phyloP scores from a whole-genome alignment of 2,888 invertebrate species.

The Diarsia brunnea region DNA sequence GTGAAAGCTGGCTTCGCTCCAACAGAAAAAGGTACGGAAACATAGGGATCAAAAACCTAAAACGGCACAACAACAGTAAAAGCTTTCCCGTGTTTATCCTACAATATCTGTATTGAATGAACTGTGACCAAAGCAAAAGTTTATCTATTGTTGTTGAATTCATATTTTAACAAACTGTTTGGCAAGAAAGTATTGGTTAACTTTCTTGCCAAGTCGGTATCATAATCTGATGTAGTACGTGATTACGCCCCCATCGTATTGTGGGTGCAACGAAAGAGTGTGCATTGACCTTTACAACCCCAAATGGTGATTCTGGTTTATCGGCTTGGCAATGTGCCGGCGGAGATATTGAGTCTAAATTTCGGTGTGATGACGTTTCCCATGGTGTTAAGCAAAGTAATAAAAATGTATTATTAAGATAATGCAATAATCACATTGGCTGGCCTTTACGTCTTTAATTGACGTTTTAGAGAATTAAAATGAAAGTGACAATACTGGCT shows the following conservation, averaged over 20 bases:
- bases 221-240: conserved; percentile 17
- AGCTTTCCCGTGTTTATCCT: conserved; percentile 49
- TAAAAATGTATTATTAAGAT: neutral
- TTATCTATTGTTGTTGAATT: conserved; percentile 52
- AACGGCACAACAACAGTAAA: conserved; percentile 45
- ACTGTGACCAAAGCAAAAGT: conserved; percentile 37
- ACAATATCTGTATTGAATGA: conserved; percentile 45
- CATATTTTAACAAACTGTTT: conserved; percentile 19
- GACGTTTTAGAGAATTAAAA: neutral
- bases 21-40: conserved; percentile 48
- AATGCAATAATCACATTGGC: too few species aligned
- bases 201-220: conserved; percentile 39
- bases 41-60: conserved; percentile 47
- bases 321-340: conserved; percentile 62
- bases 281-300: conserved; percentile 45
- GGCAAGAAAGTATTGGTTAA: conserved; percentile 28
- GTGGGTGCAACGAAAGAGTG: conserved; percentile 40
- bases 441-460: neutral
- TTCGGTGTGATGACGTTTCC: conserved; percentile 46
- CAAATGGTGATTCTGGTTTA: conserved; percentile 54
- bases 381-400: conserved; percentile 20
- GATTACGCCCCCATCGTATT: conserved; percentile 24
- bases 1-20: conserved; percentile 52
- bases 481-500: neutral
- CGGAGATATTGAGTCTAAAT: conserved; percentile 47